Evolutionary conservation across 2,797 vertebrate genomes (phyloP), one percentile per base, ranked within the genome.

Genomic region (Gallinago nigripennis): DNA sequence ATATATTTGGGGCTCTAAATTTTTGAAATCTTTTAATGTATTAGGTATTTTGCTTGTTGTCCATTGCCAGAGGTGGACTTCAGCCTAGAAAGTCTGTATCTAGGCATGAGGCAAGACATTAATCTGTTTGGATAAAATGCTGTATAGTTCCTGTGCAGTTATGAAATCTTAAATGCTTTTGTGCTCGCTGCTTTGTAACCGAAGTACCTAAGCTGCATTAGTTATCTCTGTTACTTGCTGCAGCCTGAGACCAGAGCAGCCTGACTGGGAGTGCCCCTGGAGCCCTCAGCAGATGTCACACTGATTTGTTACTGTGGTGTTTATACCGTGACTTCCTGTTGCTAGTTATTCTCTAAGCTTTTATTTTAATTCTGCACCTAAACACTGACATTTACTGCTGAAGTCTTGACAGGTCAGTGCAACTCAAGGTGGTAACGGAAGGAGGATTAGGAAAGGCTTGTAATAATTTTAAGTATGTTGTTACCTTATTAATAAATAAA

Each of bases 401-500:
- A 77, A 93, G 30, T 73, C 46, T 85, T 82, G 79, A 72, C 30
- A 8, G 6, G 35, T 84, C 46, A 48, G 35, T 61, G 72, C 53
- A 61, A 61, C n/a, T 28, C 61, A 31, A 75, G 69, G 48, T 75
- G 70, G 82, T 54, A 94, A 60, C 35, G 56, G 84, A 86, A 91
- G 45, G 48, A 89, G 50, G 45, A 88, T 58, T 81, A 91, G 37
- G 90, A 81, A 81, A 86, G 56, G 82, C 96, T 83, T 96, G 94
- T 83, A 85, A 88, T 95, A 76, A 92, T 94, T 97, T 96, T 96
- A 73, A 97, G 58, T 93, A 94, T 95, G 79, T 93, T 96, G 87
- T 97, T 97, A 88, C 83, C 90, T 95, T 96, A 91, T 96, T 94
- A 98, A 98, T 97, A 98, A 98, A 98, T 82, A 68, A 94, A 97